Percentiles rank a stretch among this genome's conserved stretches.
phyloP scores from a whole-genome alignment of 2,888 invertebrate genomes.

The Autographa pulchrina region DNA sequence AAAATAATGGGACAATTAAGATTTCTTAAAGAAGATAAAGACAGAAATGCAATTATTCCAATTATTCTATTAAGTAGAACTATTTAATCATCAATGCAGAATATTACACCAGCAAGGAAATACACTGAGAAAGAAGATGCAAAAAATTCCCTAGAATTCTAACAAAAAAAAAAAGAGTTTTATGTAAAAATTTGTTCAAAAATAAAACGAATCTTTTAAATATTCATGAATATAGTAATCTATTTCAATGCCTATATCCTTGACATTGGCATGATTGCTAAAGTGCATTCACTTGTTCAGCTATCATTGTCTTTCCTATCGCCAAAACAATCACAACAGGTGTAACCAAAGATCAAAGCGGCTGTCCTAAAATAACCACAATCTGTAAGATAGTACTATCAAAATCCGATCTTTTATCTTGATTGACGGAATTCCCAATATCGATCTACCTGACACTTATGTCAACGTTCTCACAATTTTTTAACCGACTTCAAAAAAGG shows the following conservation, averaged over 20 bases:
- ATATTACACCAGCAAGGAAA: too few relatives aligned
- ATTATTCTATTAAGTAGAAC: too few relatives aligned
- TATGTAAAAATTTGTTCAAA: too few relatives aligned
- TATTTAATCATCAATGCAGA: too few relatives aligned
- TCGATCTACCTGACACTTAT: conserved; percentile 16
- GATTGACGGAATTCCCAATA: conserved; percentile 19
- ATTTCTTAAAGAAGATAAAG: too few relatives aligned
- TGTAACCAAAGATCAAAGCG: neutral
- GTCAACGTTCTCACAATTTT: conserved; percentile 27
- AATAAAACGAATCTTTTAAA: too few relatives aligned
- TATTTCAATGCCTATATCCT: neutral
- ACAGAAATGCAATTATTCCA: too few relatives aligned
- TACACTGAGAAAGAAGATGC: too few relatives aligned
- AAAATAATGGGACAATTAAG: too few relatives aligned
- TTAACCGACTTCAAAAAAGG: too few relatives aligned
- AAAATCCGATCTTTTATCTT: conserved; percentile 1
- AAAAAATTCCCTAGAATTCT: too few relatives aligned
- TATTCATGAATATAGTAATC: neutral
- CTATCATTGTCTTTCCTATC: neutral
- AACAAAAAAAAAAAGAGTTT: too few relatives aligned
- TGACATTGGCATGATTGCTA: neutral
- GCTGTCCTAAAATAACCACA: neutral
- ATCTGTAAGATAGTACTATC: neutral
- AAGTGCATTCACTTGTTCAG: neutral
- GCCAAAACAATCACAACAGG: neutral